phyloP scores from a whole-genome alignment of 1,140 invertebrate species.

The Akabosia matsudoensis region DNA sequence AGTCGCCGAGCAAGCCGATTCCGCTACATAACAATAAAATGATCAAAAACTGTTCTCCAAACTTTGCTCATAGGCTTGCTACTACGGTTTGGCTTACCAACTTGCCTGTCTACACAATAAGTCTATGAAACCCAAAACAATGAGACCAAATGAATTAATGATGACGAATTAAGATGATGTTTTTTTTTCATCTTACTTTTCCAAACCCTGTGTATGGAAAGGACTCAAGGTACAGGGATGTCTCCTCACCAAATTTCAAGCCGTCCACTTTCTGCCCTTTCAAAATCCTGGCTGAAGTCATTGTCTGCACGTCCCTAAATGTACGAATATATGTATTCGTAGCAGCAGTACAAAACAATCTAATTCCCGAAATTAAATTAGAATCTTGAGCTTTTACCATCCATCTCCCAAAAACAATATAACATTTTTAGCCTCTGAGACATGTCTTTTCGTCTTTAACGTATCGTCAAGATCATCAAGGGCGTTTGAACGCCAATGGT shows the following conservation, averaged over 20 bases:
- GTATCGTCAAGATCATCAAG: background rate
- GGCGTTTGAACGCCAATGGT: background rate
- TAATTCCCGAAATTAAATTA: background rate
- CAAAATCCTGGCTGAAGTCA: constrained; percentile 65
- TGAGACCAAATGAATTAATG: background rate
- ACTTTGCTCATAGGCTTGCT: too few species aligned
- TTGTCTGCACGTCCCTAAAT: constrained; percentile 57
- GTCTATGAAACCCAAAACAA: background rate
- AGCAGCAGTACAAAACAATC: background rate
- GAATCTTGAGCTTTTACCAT: background rate
- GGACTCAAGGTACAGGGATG: constrained; percentile 67
- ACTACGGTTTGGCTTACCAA: background rate
- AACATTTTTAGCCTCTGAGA: constrained; percentile 3
- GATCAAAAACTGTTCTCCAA: background rate
- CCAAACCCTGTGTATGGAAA: constrained; percentile 66
- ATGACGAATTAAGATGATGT: background rate
- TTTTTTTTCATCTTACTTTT: constrained; percentile 51
- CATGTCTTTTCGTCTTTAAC: background rate
- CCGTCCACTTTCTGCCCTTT: constrained; percentile 59
- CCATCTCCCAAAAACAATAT: constrained; percentile 11
- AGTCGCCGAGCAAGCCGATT: constrained; percentile 55
- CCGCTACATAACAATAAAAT: constrained; percentile 50
- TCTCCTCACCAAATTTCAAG: constrained; percentile 58
- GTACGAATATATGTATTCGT: background rate
- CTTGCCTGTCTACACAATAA: constrained; percentile 1